A percentile compares a stretch with the other conserved stretches of the same genome.
Evolutionary conservation across 1,140 invertebrate species (phyloP).

Genomic region (Nephila pilipes): DNA sequence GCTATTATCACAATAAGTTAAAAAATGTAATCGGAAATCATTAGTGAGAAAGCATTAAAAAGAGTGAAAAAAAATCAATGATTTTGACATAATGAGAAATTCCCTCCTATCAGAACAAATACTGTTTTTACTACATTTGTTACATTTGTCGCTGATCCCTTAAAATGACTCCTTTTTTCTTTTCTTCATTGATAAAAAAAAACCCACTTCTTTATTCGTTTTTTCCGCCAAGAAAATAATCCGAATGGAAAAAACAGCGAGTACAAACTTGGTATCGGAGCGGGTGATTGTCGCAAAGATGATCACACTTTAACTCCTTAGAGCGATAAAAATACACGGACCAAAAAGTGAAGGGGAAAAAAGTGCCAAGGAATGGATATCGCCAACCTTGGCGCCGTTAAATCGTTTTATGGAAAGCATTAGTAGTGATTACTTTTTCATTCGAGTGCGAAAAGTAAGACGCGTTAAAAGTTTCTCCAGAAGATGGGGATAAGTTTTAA

Average conservation of each 20-base stretch:
- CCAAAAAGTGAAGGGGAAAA: too few relatives aligned
- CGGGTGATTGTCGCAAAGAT: neutral
- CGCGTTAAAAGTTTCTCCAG: neutral
- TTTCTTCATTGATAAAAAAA: neutral
- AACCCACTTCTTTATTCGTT: neutral
- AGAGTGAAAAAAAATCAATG: too few relatives aligned
- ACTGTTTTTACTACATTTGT: neutral
- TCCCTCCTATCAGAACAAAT: too few relatives aligned
- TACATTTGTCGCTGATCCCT: neutral
- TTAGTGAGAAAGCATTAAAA: too few relatives aligned
- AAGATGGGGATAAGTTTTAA: neutral
- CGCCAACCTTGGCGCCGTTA: neutral
- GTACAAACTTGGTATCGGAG: neutral
- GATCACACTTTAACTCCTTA: slow-evolving; percentile 2
- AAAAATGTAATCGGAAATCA: too few relatives aligned
- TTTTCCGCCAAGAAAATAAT: neutral
- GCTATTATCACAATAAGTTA: too few relatives aligned
- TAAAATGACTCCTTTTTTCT: neutral
- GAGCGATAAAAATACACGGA: slow-evolving; percentile 24
- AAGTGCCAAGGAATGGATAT: neutral
- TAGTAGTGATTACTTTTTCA: slow-evolving; percentile 53
- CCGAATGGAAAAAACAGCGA: neutral
- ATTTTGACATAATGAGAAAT: too few relatives aligned
- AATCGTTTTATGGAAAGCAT: slow-evolving; percentile 46
- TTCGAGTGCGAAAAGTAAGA: neutral